Base-by-base conservation (phyloP, 2,113 vertebrate genomes). In the Sylvilagus bachmani region DNA sequence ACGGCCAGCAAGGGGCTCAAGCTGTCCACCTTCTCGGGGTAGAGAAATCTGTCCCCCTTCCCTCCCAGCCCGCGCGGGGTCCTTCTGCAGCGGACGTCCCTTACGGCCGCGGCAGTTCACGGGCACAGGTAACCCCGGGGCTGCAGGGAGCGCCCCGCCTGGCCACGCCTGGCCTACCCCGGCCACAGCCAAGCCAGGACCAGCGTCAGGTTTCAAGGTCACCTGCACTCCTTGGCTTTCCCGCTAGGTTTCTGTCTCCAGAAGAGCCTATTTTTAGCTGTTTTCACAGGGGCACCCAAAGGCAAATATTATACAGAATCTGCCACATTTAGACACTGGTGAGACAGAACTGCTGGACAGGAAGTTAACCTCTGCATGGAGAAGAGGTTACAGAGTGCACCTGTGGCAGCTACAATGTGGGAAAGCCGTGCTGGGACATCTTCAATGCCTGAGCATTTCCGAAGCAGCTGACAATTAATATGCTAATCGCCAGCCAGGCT, bases 261-360 rank as follows among this genome's bases (percentile, higher is more conserved):
- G 67, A 86, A 62, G 27, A 67, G 29, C 17, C 69, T 94, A 91
- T 80, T 95, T 86, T 95, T 70, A 92, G 36, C 44, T n/a, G 10
- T 83, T 74, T 79, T 38, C 93, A 88, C 25, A 61, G 33, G 81
- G 86, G 7, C 55, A 53, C 69, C 91, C 33, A 29, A 77, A 90
- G 89, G 89, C 93, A 74, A 69, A 51, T 64, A 22, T 74, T 66
- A 33, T 10, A 6, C 12, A 44, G 85, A 82, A 53, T 22, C 19
- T 2, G 2, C 25, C n/a, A 62, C 31, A 1, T 16, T 62, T 13
- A 0, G 7, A 14, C n/a, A 29, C 9, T 5, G 29, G 27, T 12
- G 14, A 61, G 7, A 36, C 17, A 3, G 12, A 22, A 8, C 10
- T 19, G 33, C 73, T 9, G 5, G 33, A 0, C 0, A 2, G 71